Evolutionary conservation across 2,113 vertebrate genomes (phyloP).

Genomic region (Brachypteracias leptosomus): DNA sequence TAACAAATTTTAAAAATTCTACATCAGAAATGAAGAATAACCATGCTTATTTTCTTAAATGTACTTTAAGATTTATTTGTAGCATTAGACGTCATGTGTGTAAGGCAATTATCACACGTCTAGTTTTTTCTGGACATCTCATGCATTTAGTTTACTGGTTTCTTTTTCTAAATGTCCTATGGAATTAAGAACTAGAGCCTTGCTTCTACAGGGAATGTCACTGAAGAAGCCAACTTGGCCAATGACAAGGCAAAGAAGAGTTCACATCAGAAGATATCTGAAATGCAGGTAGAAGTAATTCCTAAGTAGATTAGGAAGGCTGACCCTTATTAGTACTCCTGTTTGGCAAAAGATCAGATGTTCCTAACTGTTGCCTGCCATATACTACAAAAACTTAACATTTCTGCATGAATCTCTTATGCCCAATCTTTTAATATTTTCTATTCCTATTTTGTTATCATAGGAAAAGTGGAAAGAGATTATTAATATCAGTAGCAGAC

Average conservation of each 20-base stretch:
- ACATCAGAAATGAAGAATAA: neutral
- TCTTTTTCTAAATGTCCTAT: neutral
- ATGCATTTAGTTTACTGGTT: neutral
- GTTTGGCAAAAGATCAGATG: neutral
- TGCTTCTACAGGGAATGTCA: neutral
- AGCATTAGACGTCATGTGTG: rapidly evolving
- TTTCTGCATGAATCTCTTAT: neutral
- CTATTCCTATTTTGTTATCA: neutral
- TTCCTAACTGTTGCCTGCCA: neutral
- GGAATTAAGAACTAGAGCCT: neutral
- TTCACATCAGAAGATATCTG: neutral
- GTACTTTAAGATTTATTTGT: neutral
- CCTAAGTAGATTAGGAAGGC: neutral
- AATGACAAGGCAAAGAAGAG: neutral
- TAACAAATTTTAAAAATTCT: neutral
- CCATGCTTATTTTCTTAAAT: neutral
- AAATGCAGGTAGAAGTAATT: neutral
- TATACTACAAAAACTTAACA: neutral
- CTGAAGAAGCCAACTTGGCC: neutral
- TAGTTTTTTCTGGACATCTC: neutral
- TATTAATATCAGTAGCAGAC: neutral
- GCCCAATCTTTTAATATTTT: neutral
- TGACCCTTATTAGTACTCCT: neutral
- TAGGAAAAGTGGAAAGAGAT: neutral
- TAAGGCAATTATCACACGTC: neutral